Conservation (phyloP, 1,140 invertebrate genomes). For the Stenopsyche tienmushanensis region DNA sequence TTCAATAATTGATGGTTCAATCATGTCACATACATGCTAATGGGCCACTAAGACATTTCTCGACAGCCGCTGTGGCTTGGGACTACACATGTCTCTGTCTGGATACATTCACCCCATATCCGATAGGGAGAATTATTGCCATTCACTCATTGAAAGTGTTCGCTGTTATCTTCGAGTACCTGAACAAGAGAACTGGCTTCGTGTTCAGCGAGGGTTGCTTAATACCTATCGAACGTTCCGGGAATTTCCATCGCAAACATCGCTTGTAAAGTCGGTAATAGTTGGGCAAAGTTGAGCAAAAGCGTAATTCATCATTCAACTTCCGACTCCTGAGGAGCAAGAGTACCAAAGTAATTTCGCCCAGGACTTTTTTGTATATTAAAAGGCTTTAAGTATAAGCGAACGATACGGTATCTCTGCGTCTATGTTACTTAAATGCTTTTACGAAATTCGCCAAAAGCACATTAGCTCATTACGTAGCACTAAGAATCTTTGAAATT, state of each 20-base stretch:
- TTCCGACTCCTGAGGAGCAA: background rate
- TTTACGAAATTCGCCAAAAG: too few species aligned
- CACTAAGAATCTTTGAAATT: too few species aligned
- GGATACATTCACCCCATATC: background rate
- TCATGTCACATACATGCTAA: slow-evolving; percentile 14
- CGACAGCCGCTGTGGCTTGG: slow-evolving; percentile 12
- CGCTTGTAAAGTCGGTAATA: background rate
- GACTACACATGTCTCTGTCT: slow-evolving; percentile 21
- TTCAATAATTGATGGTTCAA: slow-evolving; percentile 17
- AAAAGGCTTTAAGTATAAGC: too few species aligned
- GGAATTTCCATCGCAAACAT: slow-evolving; percentile 4
- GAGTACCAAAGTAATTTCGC: too few species aligned
- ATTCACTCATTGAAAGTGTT: background rate
- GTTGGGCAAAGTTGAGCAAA: background rate
- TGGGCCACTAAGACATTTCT: slow-evolving; percentile 25
- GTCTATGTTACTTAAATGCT: too few species aligned
- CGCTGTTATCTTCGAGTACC: background rate
- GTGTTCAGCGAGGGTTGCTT: background rate
- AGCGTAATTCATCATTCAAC: background rate
- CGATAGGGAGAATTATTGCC: slow-evolving; percentile 25
- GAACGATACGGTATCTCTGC: too few species aligned
- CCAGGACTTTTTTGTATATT: too few species aligned
- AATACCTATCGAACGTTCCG: slow-evolving; percentile 1
- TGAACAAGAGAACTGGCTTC: background rate
- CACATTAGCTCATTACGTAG: too few species aligned